Evolutionary conservation across 2,113 vertebrate species (phyloP).

Genomic region (Columba janthina): DNA sequence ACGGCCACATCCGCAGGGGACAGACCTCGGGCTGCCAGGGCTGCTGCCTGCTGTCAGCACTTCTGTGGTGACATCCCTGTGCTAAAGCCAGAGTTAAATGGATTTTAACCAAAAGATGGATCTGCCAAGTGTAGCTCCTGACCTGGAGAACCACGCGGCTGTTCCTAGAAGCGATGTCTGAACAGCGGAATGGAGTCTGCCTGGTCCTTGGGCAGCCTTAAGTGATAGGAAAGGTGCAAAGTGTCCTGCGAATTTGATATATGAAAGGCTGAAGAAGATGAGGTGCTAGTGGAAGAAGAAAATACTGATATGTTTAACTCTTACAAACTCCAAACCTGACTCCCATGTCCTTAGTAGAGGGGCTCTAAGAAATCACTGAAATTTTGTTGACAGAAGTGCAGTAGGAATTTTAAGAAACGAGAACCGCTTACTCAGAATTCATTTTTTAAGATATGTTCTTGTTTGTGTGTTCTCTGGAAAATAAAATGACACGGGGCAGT

Average conservation of each 20-base stretch:
- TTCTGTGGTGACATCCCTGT: background rate
- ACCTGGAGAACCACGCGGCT: background rate
- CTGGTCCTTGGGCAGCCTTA: background rate
- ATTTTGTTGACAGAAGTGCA: background rate
- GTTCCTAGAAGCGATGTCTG: background rate
- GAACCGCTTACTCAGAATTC: background rate
- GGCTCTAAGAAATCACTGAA: background rate
- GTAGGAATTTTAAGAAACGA: background rate
- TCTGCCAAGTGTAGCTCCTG: background rate
- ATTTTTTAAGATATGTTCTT: background rate
- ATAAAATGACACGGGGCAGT: no score
- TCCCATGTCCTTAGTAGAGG: accelerated
- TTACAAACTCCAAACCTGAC: background rate
- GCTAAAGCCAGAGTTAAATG: background rate
- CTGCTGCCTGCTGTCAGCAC: background rate
- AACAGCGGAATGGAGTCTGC: no score
- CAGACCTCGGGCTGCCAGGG: background rate
- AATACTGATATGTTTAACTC: background rate
- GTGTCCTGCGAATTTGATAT: accelerated
- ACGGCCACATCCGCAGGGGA: background rate
- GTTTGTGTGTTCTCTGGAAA: background rate
- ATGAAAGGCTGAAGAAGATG: background rate
- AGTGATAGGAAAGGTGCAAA: background rate
- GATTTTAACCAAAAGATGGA: background rate
- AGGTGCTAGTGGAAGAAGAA: background rate